Evolutionary conservation across 30 jellyfish, hydroid and myxozoan genomes (phyloP).

Genomic region (Hydractinia echinata): DNA sequence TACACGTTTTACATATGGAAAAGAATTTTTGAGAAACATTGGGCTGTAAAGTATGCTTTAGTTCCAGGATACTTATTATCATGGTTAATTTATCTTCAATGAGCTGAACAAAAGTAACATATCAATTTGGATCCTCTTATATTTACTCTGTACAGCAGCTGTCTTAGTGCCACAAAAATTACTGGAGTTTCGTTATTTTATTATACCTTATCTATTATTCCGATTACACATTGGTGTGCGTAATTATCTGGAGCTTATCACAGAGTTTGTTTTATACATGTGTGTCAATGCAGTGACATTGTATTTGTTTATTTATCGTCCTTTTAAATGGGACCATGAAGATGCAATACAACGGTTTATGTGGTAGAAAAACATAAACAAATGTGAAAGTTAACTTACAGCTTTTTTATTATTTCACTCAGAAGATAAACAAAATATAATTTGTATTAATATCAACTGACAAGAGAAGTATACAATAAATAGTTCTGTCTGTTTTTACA

Average conservation of each 20-base stretch:
- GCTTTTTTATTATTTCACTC: too few species aligned
- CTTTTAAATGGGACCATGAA: slow-evolving; percentile 68
- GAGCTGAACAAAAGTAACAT: slow-evolving; percentile 22
- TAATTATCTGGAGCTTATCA: slow-evolving; percentile 21
- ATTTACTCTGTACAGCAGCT: slow-evolving; percentile 24
- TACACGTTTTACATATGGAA: slow-evolving; percentile 86
- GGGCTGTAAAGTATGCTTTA: slow-evolving; percentile 45
- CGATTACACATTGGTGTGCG: slow-evolving; percentile 55
- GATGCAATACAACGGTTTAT: slow-evolving; percentile 62
- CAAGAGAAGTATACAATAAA: too few species aligned
- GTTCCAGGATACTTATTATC: slow-evolving; percentile 60
- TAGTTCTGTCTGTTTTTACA: too few species aligned
- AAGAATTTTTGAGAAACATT: slow-evolving; percentile 55
- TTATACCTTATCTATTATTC: slow-evolving; percentile 68
- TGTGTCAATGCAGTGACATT: slow-evolving; percentile 53
- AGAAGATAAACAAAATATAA: too few species aligned
- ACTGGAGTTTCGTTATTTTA: slow-evolving; percentile 75
- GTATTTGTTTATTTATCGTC: slow-evolving; percentile 59
- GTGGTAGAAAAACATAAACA: slow-evolving; percentile 50
- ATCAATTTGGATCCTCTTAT: slow-evolving; percentile 45
- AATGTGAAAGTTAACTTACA: too few species aligned
- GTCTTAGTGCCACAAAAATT: slow-evolving; percentile 91
- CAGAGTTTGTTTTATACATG: slow-evolving; percentile 48
- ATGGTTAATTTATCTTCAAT: slow-evolving; percentile 18
- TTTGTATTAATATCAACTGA: too few species aligned